Evolutionary conservation across 2,888 invertebrate species (phyloP), one percentile per base, ranked within the genome.

Genomic region (Drosophila hawaiiensis): DNA sequence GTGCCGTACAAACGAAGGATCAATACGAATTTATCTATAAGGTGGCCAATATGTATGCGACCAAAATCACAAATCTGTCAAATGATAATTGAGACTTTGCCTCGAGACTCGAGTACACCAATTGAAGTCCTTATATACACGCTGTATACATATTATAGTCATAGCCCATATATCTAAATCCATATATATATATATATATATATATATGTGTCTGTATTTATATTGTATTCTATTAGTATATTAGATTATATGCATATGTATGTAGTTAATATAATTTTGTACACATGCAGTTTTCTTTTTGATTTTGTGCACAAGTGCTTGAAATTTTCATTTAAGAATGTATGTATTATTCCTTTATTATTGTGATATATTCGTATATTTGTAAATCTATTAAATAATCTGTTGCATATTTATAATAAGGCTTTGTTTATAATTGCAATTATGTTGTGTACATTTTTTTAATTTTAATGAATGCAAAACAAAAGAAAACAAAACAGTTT

Each of bases 1-100:
- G 98, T 83, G 95, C 97, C 71, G 97, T 98, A 31, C 96, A 98
- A 93, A 98, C 98, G 72, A 96, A 96, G 90, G 97, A 98, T 91
- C 98, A 98, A 94, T 98, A 98, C 94, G 95, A 96, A 91, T 97
- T 98, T 94, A 96, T 98, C 78, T 98, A 98, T 93, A 97, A 97
- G 96, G 98, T 97, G 91, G 95, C 97, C 84, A 96, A 96, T 92
- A 95, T 97, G 92, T 97, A 97, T 92, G 97, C 97, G 75, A 96
- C 97, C 80, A 97, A 97, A 94, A 94, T 97, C 85, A 96, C 97
- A 90, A 97, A 97, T 73, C 95, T 96, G 79, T 95, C 95, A 73
- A 93, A 95, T 91, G 96, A 96, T 80, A 93, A 93, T 73, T 93
- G 85, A 91, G 68, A 71, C 55, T 68, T 31, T 61, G 43, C 22